Base-by-base conservation (phyloP, 2,113 vertebrate genomes). In the Prunella fulvescens region DNA sequence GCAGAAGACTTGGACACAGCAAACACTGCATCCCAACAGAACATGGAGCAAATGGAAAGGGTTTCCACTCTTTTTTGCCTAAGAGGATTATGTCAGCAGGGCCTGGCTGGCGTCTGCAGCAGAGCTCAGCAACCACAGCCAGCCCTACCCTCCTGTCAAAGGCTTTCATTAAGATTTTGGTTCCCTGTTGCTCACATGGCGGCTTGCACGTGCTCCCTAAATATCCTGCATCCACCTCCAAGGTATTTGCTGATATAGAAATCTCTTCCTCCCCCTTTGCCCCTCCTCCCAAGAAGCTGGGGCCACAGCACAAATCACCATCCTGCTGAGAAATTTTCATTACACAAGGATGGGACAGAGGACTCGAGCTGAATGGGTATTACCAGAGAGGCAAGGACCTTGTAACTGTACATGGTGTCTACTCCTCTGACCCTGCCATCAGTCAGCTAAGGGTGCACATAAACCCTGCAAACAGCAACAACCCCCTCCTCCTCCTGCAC, bases 81-180 rank as follows among this genome's bases (percentile, higher is more conserved):
- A 98, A 98, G 97, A 97, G 97, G 98, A 98, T 98, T 98, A 98
- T 88, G 88, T 88, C 88, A 86, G 89, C 78, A 86, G 92, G 90
- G 42, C 85, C 45, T 69, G 57, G 42, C 92, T 93, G 89, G 94
- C 93, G 56, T 95, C 96, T 94, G 95, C 92, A 66, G 56, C 72
- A 85, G 88, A 90, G 91, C 90, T 80, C 81, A 98, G 60, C 58
- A 28, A 28, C 90, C 79, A 85, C 14, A 4, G 93, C 85, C 93
- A 95, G 87, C 39, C 80, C 44, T 72, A 80, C 95, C 62, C 92
- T 95, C 94, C 96, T 96, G 84, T 90, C 95, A 92, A 69, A 73
- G 94, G 42, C 73, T 83, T 98, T 98, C 96, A 98, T 98, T 98
- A 98, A 97, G 96, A 81, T 74, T 83, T 73, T 31, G 91, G 94